Evolutionary conservation across 2,113 vertebrate genomes (phyloP), one percentile per base, ranked within the genome.

Genomic region (Dasyprocta punctata): DNA sequence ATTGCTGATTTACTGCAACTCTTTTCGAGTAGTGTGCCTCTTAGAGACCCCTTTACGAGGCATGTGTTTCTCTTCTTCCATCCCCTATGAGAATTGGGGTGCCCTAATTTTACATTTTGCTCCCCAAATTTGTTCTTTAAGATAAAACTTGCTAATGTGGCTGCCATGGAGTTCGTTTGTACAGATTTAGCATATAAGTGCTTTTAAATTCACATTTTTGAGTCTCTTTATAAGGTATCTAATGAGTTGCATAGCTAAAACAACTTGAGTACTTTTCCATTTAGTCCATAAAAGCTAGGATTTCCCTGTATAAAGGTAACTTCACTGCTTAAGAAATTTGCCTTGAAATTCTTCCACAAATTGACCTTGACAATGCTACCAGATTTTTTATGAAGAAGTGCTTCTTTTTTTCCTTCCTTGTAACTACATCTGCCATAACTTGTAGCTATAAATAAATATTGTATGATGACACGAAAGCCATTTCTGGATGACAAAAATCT

Each of bases 201-300:
- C 44, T 94, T 71, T 95, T 89, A 88, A 69, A 86, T 80, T 84
- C 3, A 83, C 47, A 85, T 69, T 90, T 92, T 78, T 41, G 47
- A 19, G 33, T 88, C 78, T 69, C 71, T 26, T 97, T 91, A 89
- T 81, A 77, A 96, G 9, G 30, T 83, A 73, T 47, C 67, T 90
- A 92, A 92, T 80, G 67, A 84, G 88, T 94, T 96, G 71, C 78
- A 83, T 90, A 97, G 96, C 82, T 86, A 87, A 95, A 71, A 84
- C 52, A 71, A 49, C 36, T 81, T 75, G 77, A 92, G 36, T 78
- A n/a, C 19, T 24, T 75, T 95, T 92, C 87, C 92, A 73, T 89
- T 89, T 41, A 49, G 16, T 61, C 7, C 26, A n/a, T 54, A 61
- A 80, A 95, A 91, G 28, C 81, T 17, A 95, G 22, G 84, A 87